Percentiles rank a stretch among this genome's conserved stretches.
These are phyloP conservation scores for Physeter macrocephalus DNA, from an alignment of 2,113 vertebrate species.

Conservation along the genomic window DNA sequence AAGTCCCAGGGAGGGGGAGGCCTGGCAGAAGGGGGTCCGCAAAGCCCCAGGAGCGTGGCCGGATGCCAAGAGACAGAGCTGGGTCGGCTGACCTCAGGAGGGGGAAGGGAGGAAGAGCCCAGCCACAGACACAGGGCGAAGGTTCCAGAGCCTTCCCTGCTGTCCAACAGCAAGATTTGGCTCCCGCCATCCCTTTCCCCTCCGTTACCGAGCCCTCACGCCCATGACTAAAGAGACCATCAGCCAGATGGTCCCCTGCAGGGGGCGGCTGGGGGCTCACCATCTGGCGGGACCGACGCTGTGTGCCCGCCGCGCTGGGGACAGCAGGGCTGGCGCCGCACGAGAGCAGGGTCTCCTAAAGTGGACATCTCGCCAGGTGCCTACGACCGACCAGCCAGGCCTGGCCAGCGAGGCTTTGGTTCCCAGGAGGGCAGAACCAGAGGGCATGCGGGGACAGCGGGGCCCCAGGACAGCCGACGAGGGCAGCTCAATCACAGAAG, in stretches of 20 bases:
- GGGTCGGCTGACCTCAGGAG: background rate
- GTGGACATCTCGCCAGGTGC: background rate
- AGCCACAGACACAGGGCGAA: background rate
- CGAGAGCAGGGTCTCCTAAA: background rate
- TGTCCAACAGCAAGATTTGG: background rate
- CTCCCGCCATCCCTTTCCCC: background rate
- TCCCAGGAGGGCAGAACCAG: background rate
- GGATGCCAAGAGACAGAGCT: background rate
- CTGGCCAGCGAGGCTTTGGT: background rate
- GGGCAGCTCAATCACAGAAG: background rate
- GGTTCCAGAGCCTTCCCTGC: background rate
- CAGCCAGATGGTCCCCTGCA: conserved; percentile 41
- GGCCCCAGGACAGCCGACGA: background rate
- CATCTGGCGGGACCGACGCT: conserved; percentile 48
- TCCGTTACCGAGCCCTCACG: background rate
- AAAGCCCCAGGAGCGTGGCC: background rate
- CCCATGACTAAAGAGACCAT: conserved; percentile 27
- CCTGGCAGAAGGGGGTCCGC: background rate
- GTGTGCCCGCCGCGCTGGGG: background rate
- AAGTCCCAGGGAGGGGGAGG: background rate
- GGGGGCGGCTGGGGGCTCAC: background rate
- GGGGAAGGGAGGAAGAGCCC: background rate
- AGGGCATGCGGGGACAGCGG: background rate
- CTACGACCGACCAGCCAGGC: background rate
- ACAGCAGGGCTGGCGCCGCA: rapidly evolving